Percentiles rank a stretch among this genome's conserved stretches.
phyloP scores from a whole-genome alignment of 2,888 invertebrate species.

The Troides oblongomaculatus region DNA sequence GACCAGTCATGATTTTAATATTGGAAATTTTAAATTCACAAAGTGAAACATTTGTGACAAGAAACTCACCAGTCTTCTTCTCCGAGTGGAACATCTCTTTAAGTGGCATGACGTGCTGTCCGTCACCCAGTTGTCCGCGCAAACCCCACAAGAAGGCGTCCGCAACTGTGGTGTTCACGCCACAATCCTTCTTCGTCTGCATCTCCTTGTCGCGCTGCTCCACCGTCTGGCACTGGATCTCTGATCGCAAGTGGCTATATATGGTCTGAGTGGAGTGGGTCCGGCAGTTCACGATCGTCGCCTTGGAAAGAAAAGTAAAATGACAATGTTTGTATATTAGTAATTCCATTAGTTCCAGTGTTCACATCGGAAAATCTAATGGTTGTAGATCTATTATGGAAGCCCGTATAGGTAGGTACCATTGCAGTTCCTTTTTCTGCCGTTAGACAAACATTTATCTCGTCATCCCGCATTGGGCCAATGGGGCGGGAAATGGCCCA shows the following conservation, averaged over 20 bases:
- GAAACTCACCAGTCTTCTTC: conserved; percentile 44
- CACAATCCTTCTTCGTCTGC: conserved; percentile 60
- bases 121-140: conserved; percentile 74
- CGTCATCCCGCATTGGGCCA: too few species aligned
- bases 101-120: conserved; percentile 74
- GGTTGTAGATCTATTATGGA: too few species aligned
- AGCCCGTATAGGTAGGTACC: too few species aligned
- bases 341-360: too few species aligned
- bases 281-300: conserved; percentile 79
- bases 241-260: conserved; percentile 82
- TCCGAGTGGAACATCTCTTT: conserved; percentile 35
- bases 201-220: conserved; percentile 58
- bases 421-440: too few species aligned
- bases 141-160: conserved; percentile 78
- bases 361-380: too few species aligned
- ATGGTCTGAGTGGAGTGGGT: conserved; percentile 86
- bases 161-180: conserved; percentile 47
- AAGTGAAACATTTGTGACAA: too few species aligned
- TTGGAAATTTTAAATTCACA: too few species aligned
- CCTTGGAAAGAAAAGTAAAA: conserved; percentile 58
- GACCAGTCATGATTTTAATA: too few species aligned
- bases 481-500: too few species aligned
- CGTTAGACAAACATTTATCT: too few species aligned
- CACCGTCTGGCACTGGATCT: conserved; percentile 82
- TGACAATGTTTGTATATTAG: background rate